Base-by-base conservation (phyloP, 2,888 invertebrate genomes). In the Tromatobia lineatoria region DNA sequence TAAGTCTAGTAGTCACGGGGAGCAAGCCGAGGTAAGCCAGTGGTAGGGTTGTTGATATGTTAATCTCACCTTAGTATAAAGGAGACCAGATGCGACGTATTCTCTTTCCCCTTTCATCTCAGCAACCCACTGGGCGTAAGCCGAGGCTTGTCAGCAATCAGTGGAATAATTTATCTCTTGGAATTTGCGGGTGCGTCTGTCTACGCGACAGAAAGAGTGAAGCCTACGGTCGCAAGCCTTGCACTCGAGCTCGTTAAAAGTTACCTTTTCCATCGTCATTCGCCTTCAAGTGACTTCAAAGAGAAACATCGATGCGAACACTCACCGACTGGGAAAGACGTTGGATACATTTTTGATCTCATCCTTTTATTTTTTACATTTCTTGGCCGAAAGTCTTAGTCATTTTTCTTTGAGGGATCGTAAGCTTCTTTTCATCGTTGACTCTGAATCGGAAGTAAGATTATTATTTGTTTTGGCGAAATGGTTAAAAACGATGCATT, bases 81-180 rank as follows among this genome's bases (percentile, higher is more conserved):
- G 74, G 42, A 47, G 38, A 34, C 67, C 75, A 79, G 67, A 75
- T 79, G 79, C 59, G 18, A 82, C 71, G 52, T 79, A 78, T 78
- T 76, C 76, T 59, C 61, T 50, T 66, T 61, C 61, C 52, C 50
- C 57, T 15, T 25, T 66, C 54, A 18, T 20, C 50, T 69, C 59
- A 45, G 64, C 80, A 83, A 80, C 79, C 86, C 77, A 54, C 69
- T 50, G 50, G 34, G 34, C 66, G 70, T 87, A 78, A 87, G 85
- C 82, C 75, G 64, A 85, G 73, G 75, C 85, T 87, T 84, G 78
- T 83, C 85, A 83, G 80, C 83, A 83, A 87, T 86, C 85, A 87
- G 82, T 67, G 80, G 82, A 83, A 83, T 78, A 80, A 87, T 86
- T 85, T 59, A 78, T 82, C 73, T 85, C 67, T 57, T 15, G 11